These are phyloP conservation scores for Dysmachus trigonus DNA, from an alignment of 2,888 invertebrate genomes.

Conservation along the genomic window DNA sequence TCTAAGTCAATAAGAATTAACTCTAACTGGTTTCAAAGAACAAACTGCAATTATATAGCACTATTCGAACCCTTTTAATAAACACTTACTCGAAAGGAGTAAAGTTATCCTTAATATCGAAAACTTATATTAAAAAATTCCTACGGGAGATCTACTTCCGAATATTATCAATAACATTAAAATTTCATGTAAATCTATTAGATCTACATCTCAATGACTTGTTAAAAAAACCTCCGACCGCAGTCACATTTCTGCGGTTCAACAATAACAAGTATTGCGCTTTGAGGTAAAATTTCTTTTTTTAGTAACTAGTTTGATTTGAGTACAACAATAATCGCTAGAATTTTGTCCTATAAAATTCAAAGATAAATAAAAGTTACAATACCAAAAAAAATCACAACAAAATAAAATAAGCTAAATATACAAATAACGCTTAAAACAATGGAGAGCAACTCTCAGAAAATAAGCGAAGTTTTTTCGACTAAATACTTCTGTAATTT, in stretches of 20 bases:
- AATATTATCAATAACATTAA: neutral
- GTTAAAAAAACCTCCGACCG: neutral
- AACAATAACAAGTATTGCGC: neutral
- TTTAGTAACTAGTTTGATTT: neutral
- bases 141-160: neutral
- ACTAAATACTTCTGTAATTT: conserved; percentile 69
- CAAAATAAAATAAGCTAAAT: neutral
- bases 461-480: conserved; percentile 54
- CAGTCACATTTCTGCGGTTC: neutral
- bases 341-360: neutral
- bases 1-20: neutral
- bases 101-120: neutral
- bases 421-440: neutral
- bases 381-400: conserved; percentile 1
- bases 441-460: neutral
- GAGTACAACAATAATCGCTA: conserved; percentile 1
- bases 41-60: neutral
- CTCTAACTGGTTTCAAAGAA: neutral
- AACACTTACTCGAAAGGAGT: neutral
- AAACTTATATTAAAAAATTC: neutral
- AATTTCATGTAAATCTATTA: neutral
- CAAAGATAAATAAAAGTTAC: neutral
- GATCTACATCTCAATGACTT: neutral
- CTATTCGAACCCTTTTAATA: neutral
- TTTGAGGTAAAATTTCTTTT: neutral